Percentiles rank a stretch among this genome's conserved stretches.
These are phyloP conservation scores for Scleropages formosus DNA, from an alignment of 2,797 vertebrate genomes.

Conservation along the genomic window DNA sequence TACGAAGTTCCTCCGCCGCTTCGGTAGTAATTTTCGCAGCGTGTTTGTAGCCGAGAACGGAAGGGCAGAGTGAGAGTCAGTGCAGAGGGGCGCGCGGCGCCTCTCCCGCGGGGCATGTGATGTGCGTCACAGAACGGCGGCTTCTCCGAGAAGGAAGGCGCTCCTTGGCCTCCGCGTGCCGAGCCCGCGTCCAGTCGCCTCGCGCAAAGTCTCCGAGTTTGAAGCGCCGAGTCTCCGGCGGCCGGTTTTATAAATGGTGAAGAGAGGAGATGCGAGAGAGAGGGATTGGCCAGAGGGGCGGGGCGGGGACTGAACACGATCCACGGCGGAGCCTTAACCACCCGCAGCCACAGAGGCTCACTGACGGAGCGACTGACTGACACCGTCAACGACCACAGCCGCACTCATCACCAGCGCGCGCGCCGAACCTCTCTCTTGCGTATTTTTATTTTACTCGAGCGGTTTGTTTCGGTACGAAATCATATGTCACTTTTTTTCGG, in stretches of 20 bases:
- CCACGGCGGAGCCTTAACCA: no score
- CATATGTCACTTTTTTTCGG: no score
- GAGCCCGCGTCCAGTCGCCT: no score
- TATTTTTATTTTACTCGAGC: no score
- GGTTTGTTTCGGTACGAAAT: no score
- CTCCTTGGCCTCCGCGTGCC: no score
- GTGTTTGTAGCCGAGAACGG: slow-evolving; percentile 3
- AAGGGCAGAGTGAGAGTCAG: neutral
- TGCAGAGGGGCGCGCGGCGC: slow-evolving; percentile 1
- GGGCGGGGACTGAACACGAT: slow-evolving; percentile 14
- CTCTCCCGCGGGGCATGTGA: slow-evolving; percentile 9
- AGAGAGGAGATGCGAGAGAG: slow-evolving; percentile 19
- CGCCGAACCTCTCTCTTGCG: no score
- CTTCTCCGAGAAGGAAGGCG: no score
- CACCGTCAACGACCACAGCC: no score
- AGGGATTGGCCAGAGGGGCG: slow-evolving; percentile 6
- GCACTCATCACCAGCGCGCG: no score
- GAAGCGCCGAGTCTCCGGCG: neutral
- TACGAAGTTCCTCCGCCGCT: slow-evolving; percentile 4
- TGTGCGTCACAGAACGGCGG: slow-evolving; percentile 2
- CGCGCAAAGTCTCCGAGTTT: neutral
- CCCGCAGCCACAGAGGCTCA: no score
- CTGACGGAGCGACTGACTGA: no score
- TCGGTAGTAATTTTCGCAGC: neutral
- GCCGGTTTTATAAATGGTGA: slow-evolving; percentile 25